Evolutionary conservation across 2,113 vertebrate genomes (phyloP), one percentile per base, ranked within the genome.

Genomic region (Gobio gobio): DNA sequence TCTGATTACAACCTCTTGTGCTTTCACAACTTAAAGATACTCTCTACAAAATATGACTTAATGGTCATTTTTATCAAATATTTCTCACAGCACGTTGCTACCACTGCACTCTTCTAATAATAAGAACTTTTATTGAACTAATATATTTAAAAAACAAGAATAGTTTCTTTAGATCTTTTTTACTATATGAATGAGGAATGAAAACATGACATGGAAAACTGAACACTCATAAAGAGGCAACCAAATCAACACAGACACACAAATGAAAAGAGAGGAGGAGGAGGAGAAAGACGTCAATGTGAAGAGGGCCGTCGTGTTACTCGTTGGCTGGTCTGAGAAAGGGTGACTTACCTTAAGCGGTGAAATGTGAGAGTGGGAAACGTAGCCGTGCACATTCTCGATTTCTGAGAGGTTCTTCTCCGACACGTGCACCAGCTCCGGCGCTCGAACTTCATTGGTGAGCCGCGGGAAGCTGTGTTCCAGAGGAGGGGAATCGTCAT

Each of bases 331-430:
- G 68, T 4, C 7, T 1, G 63, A 54, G 26, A 24, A 26, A 29
- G 49, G 13, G 2, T 8, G 20, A 89, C 96, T 92, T 86, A 99
- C 98, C 97, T 99, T 99, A 91, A 99, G 93, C 86, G 98, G 97
- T 86, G 97, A 99, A 92, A 99, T 98, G 93, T 99, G 97, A 0
- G 97, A 96, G 92, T 99, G 97, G 64, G 98, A 94, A 88, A 99
- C 98, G 0, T 97, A 98, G 91, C 98, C 98, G 10, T 98, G 98
- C 84, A 99, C 97, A 82, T 99, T 99, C 93, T 99, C 98, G 86
- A 99, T 97, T 90, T 99, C 97, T 18, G 97, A 99, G 54, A 99
- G 92, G 91, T 97, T 99, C 95, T 98, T 98, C 92, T 99, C 97
- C 0, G 97, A 99, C 63, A 99, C 96, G 0, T 99, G 97, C 88